Conservation (phyloP, 2,888 invertebrate genomes). For the Cephus sareptanus region DNA sequence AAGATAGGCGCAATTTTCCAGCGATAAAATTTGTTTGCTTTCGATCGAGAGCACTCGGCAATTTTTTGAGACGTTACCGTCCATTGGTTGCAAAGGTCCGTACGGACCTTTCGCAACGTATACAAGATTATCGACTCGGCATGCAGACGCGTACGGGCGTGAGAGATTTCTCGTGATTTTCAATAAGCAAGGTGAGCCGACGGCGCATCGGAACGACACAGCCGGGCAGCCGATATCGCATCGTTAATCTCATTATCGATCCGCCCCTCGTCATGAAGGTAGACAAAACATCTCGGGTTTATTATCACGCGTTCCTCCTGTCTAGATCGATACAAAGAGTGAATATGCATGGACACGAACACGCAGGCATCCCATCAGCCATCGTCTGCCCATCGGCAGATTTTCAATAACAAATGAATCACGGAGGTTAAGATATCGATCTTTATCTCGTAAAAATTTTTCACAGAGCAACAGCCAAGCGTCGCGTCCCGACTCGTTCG, state of each 20-base stretch:
- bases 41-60: neutral
- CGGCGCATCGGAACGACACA: neutral
- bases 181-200: neutral
- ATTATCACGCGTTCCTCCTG: slow-evolving; percentile 15
- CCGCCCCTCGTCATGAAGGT: slow-evolving; percentile 4
- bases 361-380: neutral
- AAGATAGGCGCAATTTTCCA: neutral
- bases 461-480: neutral
- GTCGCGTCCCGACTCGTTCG: neutral
- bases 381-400: neutral
- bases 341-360: neutral
- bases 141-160: neutral
- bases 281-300: slow-evolving; percentile 24
- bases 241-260: slow-evolving; percentile 12
- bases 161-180: neutral
- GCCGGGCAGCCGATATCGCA: neutral
- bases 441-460: neutral
- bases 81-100: neutral
- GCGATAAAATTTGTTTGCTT: neutral
- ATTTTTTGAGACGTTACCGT: neutral
- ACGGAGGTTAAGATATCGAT: neutral
- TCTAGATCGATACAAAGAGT: neutral
- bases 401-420: neutral
- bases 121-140: neutral
- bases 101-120: neutral